A percentile compares a stretch with the other conserved stretches of the same genome.
Conservation (phyloP, 1,140 invertebrate genomes). For the Drosophila micromelanica region DNA sequence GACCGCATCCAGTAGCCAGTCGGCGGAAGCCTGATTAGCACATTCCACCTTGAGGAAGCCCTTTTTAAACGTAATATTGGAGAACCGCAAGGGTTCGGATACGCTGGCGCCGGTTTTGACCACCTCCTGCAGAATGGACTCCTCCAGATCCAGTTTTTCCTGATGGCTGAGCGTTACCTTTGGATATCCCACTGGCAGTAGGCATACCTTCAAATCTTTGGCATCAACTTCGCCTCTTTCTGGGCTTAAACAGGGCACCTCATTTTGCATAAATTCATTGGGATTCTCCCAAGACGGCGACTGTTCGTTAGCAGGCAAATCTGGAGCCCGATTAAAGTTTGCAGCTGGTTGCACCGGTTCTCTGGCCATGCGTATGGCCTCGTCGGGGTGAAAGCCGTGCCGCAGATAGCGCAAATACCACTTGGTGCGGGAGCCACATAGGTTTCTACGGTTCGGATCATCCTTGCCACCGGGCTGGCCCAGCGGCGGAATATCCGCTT, state of each 20-base stretch:
- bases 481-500: neutral
- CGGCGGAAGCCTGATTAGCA: neutral
- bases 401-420: conserved; percentile 24
- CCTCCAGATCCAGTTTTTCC: conserved; percentile 21
- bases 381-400: neutral
- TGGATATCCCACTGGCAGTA: conserved; percentile 19
- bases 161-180: neutral
- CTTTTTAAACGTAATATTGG: neutral
- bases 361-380: conserved; percentile 19
- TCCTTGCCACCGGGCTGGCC: conserved; percentile 3
- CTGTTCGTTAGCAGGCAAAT: neutral
- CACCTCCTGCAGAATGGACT: conserved; percentile 28
- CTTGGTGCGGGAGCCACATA: conserved; percentile 22
- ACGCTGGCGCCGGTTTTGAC: neutral
- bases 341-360: conserved; percentile 19
- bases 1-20: conserved; percentile 6
- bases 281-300: neutral
- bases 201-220: neutral
- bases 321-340: neutral
- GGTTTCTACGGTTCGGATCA: neutral
- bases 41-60: conserved; percentile 20
- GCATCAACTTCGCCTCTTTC: neutral
- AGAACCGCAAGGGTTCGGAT: conserved; percentile 16
- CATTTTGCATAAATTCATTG: neutral
- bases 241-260: too few species aligned